phyloP scores from a whole-genome alignment of 2,888 invertebrate genomes.

The Apomyelois bistriatella region DNA sequence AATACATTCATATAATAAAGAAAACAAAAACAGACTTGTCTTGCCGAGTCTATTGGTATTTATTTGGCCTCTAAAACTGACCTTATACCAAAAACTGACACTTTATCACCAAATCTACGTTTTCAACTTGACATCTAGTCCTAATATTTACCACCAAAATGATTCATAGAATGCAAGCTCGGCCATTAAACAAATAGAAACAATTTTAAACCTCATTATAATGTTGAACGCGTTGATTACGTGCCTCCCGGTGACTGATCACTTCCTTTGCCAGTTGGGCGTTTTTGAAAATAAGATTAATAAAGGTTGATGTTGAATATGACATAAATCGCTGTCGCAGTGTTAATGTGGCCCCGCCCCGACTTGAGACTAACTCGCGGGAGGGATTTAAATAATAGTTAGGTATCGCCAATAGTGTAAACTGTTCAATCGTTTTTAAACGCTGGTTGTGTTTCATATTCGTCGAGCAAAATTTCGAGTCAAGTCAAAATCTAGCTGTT shows the following conservation, averaged over 20 bases:
- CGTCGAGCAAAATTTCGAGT: too few species aligned
- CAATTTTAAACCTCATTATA: slow-evolving; percentile 46
- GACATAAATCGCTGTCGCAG: slow-evolving; percentile 18
- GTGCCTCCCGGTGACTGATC: slow-evolving; percentile 50
- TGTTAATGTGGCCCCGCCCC: slow-evolving; percentile 16
- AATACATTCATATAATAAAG: too few species aligned
- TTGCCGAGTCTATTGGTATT: too few species aligned
- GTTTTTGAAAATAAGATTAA: slow-evolving; percentile 12
- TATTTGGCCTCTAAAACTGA: too few species aligned
- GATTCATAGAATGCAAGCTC: slow-evolving; percentile 17
- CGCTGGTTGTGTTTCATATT: too few species aligned
- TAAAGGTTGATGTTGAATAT: slow-evolving; percentile 4
- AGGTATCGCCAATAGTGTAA: too few species aligned
- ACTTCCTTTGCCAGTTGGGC: slow-evolving; percentile 39
- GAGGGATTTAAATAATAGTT: too few species aligned
- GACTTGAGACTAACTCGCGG: too few species aligned
- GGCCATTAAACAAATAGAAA: slow-evolving; percentile 28
- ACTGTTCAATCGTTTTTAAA: too few species aligned
- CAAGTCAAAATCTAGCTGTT: too few species aligned
- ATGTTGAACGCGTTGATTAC: slow-evolving; percentile 52
- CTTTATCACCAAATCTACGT: slow-evolving; percentile 9
- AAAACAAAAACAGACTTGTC: too few species aligned
- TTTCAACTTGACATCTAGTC: slow-evolving; percentile 19
- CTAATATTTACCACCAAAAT: slow-evolving; percentile 20
- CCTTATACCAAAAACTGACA: background rate